Base-by-base conservation (phyloP, 92 coral and sea anemone genomes). In the Siderastrea radians region DNA sequence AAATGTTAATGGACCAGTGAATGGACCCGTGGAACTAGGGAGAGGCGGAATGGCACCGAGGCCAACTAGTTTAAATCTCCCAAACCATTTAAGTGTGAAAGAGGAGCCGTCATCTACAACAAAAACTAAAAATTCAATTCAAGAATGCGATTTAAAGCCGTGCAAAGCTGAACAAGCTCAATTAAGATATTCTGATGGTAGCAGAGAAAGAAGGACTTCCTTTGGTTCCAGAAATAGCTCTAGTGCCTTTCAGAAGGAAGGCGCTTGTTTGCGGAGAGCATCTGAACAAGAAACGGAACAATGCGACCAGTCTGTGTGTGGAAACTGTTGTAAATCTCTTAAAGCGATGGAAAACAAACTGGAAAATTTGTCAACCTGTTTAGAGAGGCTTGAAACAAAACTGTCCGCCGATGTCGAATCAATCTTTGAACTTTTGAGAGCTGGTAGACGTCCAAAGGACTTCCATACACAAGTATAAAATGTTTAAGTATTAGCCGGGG, bases 321-420 rank as follows among this genome's bases (percentile, higher is more conserved):
- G 48, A 64, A 54, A 84, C 87, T 83, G 80, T 62, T 83, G 80
- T 46, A 83, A 83, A 47, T 83, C 79, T 43, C 47, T 92, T 15
- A 84, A 74, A 65, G 79, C 61, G 43, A 84, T 95, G 64, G 95
- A 95, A 50, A 54, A 77, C 16, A 91, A 89, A 84, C 76, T 97
- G 16, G 93, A 95, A 14, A 88, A 84, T 7, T 80, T 97, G 51
- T 90, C 93, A 8, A 54, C 82, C n/a, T 90, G 99, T 60, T 84
- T 97, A 50, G 90, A 89, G 38, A 89, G 83, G 50, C 91, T 97
- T 16, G 98, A 95, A 81, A 72, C 81, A 19, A 97, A 91, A 81
- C 79, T 97, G 9, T 81, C 93, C 14, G 46, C 95, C 4, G 97
- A 97, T 58, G 89, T 97, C 9, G 95, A 91, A 68, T 93, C 92